Percentiles rank a stretch among this genome's conserved stretches.
Evolutionary conservation across 2,797 vertebrate species (phyloP).

Genomic region (Mus spretus): DNA sequence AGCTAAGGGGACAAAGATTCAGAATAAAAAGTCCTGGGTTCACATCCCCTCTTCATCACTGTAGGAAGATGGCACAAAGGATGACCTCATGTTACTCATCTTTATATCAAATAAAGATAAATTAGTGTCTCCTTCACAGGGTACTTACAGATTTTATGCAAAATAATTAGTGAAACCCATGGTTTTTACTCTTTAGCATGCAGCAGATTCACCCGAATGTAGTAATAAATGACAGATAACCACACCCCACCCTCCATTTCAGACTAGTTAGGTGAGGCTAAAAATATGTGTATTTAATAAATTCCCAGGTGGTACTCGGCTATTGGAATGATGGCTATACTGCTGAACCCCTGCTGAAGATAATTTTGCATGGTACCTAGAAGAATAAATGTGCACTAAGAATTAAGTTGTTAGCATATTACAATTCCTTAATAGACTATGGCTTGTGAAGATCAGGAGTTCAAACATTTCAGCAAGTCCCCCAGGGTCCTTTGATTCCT

Average conservation of each 20-base stretch:
- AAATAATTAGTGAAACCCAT: background rate
- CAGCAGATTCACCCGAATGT: background rate
- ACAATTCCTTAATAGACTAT: background rate
- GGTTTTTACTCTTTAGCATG: background rate
- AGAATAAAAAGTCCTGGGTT: background rate
- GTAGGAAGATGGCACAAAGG: background rate
- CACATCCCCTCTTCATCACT: background rate
- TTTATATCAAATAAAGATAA: background rate
- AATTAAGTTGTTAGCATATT: conserved; percentile 7
- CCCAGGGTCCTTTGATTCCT: background rate
- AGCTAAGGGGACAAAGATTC: background rate
- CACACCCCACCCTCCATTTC: background rate
- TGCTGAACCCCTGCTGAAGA: background rate
- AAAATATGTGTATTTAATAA: conserved; percentile 15
- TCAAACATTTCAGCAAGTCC: background rate
- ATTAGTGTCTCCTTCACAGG: background rate
- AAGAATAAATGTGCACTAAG: background rate
- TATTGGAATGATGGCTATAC: background rate
- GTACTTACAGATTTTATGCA: background rate
- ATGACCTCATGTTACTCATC: background rate
- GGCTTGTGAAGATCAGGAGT: background rate
- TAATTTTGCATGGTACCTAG: background rate
- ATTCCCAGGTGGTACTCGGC: background rate
- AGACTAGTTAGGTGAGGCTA: background rate
- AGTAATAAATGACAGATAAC: background rate